Percentiles rank a stretch among this genome's conserved stretches.
Conservation (phyloP, 1,140 invertebrate genomes). For the Cotesia vestalis region DNA sequence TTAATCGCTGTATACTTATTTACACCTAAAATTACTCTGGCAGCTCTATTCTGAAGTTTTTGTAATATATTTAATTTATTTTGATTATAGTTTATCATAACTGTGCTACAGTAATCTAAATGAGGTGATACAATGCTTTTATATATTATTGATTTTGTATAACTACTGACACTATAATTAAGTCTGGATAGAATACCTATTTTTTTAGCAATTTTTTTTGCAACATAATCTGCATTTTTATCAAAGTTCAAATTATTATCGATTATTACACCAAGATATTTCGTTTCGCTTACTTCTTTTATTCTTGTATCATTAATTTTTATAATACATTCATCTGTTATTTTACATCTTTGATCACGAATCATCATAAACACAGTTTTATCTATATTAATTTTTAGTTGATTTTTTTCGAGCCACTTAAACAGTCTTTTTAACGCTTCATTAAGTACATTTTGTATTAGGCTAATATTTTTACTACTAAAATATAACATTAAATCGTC, state of each 20-base stretch:
- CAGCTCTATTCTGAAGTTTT: not conserved
- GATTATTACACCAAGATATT: not conserved
- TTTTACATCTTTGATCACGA: not conserved
- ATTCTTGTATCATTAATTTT: not conserved
- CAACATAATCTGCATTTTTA: too few relatives aligned
- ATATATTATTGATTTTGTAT: not conserved
- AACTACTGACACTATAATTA: not conserved
- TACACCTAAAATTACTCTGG: not conserved
- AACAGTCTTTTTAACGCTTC: not conserved
- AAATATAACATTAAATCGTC: slow-evolving; percentile 34
- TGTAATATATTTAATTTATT: not conserved
- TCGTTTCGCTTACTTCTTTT: not conserved
- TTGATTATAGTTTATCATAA: not conserved
- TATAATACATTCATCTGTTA: not conserved
- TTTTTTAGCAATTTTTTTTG: slow-evolving; percentile 2
- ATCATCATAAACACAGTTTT: not conserved
- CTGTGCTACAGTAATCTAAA: not conserved
- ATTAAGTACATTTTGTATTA: slow-evolving; percentile 7
- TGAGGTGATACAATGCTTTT: not conserved
- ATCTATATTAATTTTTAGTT: not conserved
- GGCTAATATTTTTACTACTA: not conserved
- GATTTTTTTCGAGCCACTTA: not conserved
- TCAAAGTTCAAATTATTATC: not conserved
- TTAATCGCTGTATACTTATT: not conserved
- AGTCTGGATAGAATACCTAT: not conserved